Conservation (phyloP, 2,797 vertebrate genomes). For the Epinephelus malabaricus region DNA sequence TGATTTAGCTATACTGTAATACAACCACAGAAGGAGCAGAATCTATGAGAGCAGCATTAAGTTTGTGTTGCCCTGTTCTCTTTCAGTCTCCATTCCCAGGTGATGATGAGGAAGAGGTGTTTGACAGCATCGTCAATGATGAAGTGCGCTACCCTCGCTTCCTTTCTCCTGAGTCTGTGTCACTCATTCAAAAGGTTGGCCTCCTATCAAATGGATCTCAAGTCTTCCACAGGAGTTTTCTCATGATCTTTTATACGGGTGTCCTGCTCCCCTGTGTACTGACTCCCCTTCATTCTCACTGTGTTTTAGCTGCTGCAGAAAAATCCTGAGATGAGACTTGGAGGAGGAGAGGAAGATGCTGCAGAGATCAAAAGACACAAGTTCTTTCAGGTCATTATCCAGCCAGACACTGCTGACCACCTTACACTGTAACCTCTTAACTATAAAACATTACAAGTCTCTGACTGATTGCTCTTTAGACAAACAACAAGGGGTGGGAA, state of each 20-base stretch:
- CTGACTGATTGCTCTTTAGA: neutral
- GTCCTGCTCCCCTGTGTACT: neutral
- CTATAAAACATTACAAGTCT: neutral
- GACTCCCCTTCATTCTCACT: neutral
- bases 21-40: neutral
- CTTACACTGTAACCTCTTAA: neutral
- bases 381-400: conserved; percentile 90
- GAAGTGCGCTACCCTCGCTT: conserved; percentile 91
- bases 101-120: conserved; percentile 97
- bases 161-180: conserved; percentile 88
- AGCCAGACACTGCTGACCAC: neutral
- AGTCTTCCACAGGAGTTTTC: neutral
- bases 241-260: neutral
- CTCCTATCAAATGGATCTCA: neutral
- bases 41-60: neutral
- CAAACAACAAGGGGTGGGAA: neutral
- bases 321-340: conserved; percentile 90
- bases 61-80: conserved; percentile 17
- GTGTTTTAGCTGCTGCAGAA: conserved; percentile 92
- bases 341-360: conserved; percentile 90
- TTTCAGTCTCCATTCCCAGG: conserved; percentile 94
- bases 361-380: conserved; percentile 91
- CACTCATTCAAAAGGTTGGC: conserved; percentile 91
- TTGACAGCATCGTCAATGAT: conserved; percentile 96
- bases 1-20: no score